A percentile compares a stretch with the other conserved stretches of the same genome.
Evolutionary conservation across 2,797 vertebrate genomes (phyloP).

Genomic region (Scolopax bukidnonensis): DNA sequence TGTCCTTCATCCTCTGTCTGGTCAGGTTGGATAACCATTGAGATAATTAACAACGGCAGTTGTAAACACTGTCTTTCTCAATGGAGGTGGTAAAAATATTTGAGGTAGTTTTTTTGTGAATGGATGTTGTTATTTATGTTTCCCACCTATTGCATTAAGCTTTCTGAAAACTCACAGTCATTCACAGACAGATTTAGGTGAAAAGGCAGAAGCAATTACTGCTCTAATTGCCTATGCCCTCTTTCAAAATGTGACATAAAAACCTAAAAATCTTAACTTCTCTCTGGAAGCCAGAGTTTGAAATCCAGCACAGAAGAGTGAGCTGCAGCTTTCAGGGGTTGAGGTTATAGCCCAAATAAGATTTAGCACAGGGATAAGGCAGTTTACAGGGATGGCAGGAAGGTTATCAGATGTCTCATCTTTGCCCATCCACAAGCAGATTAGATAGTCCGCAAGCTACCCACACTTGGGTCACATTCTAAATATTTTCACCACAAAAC

Average conservation of each 20-base stretch:
- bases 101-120: not conserved
- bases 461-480: not conserved
- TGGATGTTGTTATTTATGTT: not conserved
- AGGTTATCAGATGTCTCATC: not conserved
- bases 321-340: not conserved
- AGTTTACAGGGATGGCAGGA: not conserved
- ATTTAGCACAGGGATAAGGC: not conserved
- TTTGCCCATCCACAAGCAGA: not conserved
- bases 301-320: not conserved
- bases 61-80: not conserved
- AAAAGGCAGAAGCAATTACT: not conserved
- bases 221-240: not conserved
- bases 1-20: not conserved
- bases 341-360: not conserved
- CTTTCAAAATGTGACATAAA: fast-evolving
- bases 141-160: not conserved
- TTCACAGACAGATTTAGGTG: not conserved
- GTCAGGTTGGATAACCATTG: not conserved
- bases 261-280: not conserved
- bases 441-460: not conserved
- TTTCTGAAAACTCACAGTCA: not conserved
- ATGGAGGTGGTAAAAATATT: not conserved
- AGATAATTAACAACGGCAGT: not conserved
- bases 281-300: not conserved
- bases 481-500: not conserved